Evolutionary conservation across 2,888 invertebrate genomes (phyloP).

Genomic region (Hanleya hanleyi): DNA sequence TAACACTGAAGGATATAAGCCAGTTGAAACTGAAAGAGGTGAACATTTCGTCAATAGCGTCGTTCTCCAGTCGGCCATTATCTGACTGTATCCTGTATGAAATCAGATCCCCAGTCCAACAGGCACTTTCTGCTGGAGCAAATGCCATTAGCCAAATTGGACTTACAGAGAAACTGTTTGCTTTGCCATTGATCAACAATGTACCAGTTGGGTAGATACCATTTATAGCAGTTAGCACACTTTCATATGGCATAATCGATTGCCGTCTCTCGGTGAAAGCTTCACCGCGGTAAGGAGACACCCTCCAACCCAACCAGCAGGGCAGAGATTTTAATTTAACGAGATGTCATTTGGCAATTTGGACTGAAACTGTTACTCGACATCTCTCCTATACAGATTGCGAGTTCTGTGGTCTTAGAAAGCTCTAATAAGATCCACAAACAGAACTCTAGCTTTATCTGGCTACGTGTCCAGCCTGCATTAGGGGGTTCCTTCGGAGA

Average conservation of each 20-base stretch:
- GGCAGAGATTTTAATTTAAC: neutral
- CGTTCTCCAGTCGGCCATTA: neutral
- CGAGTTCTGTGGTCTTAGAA: no score
- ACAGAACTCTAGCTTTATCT: no score
- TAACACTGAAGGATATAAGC: neutral
- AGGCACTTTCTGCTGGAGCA: neutral
- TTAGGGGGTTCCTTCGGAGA: no score
- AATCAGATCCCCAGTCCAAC: neutral
- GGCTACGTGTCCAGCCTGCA: no score
- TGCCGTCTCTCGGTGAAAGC: neutral
- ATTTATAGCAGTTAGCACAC: constrained; percentile 1
- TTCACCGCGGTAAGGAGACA: neutral
- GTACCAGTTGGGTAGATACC: constrained; percentile 8
- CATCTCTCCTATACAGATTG: no score
- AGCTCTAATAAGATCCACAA: neutral
- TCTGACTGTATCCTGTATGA: neutral
- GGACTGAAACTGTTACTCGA: neutral
- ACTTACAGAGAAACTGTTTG: constrained; percentile 6
- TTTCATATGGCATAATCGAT: neutral
- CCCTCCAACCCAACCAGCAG: neutral
- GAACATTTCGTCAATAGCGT: neutral
- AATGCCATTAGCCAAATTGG: constrained; percentile 15
- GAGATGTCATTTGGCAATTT: neutral
- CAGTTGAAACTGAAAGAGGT: neutral
- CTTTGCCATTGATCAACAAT: constrained; percentile 11